Evolutionary conservation across 2,797 vertebrate genomes (phyloP).

Genomic region (Lagorchestes hirsutus): DNA sequence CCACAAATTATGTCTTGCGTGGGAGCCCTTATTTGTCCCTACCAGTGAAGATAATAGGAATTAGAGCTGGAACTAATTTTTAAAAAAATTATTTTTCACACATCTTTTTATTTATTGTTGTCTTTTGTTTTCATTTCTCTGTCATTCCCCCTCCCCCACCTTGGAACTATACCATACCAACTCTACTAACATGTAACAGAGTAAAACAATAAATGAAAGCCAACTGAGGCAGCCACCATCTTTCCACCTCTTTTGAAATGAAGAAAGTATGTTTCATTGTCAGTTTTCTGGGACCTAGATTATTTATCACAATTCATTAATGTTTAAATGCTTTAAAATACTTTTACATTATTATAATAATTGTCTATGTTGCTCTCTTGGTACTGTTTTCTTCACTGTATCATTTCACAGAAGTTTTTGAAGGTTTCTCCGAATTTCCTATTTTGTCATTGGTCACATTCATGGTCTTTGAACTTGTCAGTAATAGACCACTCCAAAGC

Average conservation of each 20-base stretch:
- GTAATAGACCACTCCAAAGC: not conserved
- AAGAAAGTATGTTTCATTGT: not conserved
- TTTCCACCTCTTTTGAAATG: not conserved
- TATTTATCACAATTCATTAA: not conserved
- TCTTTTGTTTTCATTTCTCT: not conserved
- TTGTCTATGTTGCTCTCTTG: not conserved
- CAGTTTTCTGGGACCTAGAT: not conserved
- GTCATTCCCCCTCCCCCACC: not conserved
- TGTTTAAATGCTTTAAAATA: not conserved
- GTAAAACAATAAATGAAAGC: not conserved
- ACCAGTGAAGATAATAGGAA: not conserved
- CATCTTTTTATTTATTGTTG: not conserved
- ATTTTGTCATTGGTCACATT: not conserved
- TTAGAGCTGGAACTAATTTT: not conserved
- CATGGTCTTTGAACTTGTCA: not conserved
- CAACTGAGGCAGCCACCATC: not conserved
- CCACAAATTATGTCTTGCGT: not conserved
- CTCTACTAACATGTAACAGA: not conserved
- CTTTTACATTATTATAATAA: not conserved
- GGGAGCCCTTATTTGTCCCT: not conserved
- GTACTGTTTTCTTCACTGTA: not conserved
- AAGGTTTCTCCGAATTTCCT: not conserved
- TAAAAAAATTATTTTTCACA: not conserved
- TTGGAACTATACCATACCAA: not conserved
- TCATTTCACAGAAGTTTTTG: not conserved